Evolutionary conservation across 2,113 vertebrate species (phyloP).

Genomic region (Lagopus leucura): DNA sequence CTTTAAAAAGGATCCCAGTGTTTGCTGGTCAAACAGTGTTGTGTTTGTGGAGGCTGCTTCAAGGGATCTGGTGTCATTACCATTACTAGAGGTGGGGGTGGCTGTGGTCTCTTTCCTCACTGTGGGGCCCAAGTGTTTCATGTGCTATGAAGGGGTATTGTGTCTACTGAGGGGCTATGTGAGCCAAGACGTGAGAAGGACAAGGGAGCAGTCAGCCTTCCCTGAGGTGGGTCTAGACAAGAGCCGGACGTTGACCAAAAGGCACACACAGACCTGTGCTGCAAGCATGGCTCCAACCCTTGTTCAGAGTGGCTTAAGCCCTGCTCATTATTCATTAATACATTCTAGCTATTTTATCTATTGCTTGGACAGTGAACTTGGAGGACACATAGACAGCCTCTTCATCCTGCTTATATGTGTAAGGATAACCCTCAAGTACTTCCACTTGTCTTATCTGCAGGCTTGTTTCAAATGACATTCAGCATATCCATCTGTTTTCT

Average conservation of each 20-base stretch:
- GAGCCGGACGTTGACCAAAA: accelerated
- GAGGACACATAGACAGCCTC: background rate
- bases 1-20: constrained; percentile 24
- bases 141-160: background rate
- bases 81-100: constrained; percentile 31
- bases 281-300: accelerated
- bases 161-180: background rate
- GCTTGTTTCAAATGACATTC: background rate
- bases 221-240: background rate
- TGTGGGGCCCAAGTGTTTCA: background rate
- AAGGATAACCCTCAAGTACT: background rate
- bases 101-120: constrained; percentile 51
- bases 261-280: background rate
- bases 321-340: background rate
- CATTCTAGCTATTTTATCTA: background rate
- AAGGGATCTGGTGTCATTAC: background rate
- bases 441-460: background rate
- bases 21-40: constrained; percentile 24
- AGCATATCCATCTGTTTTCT: background rate
- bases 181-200: background rate
- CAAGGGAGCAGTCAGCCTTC: background rate
- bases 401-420: background rate
- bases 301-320: background rate
- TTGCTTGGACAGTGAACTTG: background rate
- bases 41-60: background rate